Percentiles rank a stretch among this genome's conserved stretches.
Evolutionary conservation across 23 tunicate species (phyloP).

Genomic region (Styela clava): DNA sequence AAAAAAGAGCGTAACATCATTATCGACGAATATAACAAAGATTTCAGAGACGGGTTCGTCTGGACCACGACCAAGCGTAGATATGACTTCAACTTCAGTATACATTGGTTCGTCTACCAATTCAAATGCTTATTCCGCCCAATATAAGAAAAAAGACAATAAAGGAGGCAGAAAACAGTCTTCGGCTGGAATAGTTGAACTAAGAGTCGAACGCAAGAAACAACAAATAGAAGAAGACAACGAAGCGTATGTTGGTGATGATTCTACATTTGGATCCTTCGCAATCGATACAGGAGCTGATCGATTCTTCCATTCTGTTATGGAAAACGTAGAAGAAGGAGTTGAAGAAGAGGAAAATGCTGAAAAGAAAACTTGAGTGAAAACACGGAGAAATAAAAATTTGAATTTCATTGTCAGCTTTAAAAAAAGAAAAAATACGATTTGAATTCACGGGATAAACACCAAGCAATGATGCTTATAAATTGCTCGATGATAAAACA

Average conservation of each 20-base stretch:
- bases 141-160: background rate
- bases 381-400: no score
- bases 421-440: no score
- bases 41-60: conserved; percentile 3
- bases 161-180: background rate
- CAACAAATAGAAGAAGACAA: background rate
- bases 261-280: conserved; percentile 77
- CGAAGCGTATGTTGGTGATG: conserved; percentile 40
- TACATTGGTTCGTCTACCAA: background rate
- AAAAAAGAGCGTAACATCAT: conserved; percentile 25
- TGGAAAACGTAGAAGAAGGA: conserved; percentile 49
- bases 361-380: background rate
- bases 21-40: conserved; percentile 12
- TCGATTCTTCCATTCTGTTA: conserved; percentile 61
- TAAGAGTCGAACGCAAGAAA: conserved; percentile 3
- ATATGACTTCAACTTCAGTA: background rate
- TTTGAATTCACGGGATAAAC: no score
- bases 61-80: conserved; percentile 14
- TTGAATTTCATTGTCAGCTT: no score
- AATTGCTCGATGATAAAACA: no score
- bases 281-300: conserved; percentile 78
- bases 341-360: background rate
- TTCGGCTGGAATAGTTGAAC: background rate
- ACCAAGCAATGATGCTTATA: no score
- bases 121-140: background rate